phyloP scores from a whole-genome alignment of 30 jellyfish, hydroid and myxozoan genomes.

The Haliclystus octoradiatus region DNA sequence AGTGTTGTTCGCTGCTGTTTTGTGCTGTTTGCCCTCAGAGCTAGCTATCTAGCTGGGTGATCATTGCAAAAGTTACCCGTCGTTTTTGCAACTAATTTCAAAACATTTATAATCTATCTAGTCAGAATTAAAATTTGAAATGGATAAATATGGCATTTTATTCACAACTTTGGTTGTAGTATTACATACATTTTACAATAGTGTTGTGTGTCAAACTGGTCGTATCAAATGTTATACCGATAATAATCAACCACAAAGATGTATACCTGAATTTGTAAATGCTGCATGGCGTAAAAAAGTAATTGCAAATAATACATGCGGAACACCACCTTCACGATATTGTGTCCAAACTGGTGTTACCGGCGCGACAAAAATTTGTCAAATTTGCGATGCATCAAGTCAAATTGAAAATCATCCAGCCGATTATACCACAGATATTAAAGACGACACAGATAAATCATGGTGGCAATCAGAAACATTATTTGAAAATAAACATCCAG shows the following conservation, averaged over 20 bases:
- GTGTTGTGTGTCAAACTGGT: too few species aligned
- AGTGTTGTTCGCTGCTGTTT: too few species aligned
- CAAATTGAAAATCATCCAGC: constrained; percentile 76
- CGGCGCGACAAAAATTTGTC: constrained; percentile 64
- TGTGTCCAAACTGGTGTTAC: constrained; percentile 86
- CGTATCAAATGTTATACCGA: constrained; percentile 65
- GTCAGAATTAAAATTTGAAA: too few species aligned
- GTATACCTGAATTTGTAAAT: constrained; percentile 96
- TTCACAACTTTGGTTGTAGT: too few species aligned
- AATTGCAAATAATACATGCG: constrained; percentile 85
- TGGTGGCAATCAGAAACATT: constrained; percentile 98
- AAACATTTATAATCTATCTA: too few species aligned
- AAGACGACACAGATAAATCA: constrained; percentile 43
- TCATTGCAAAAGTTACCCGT: too few species aligned
- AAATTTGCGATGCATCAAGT: constrained; percentile 44
- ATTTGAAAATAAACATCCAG: constrained; percentile 61
- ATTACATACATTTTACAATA: too few species aligned
- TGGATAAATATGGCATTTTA: too few species aligned
- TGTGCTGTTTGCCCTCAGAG: too few species aligned
- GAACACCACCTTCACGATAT: constrained; percentile 45
- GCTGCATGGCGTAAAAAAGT: constrained; percentile 73
- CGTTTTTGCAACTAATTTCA: too few species aligned
- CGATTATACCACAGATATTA: constrained; percentile 58
- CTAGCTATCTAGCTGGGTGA: too few species aligned
- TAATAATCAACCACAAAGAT: constrained; percentile 75